Conservation (phyloP, 2,113 vertebrate genomes). For the Prolemur simus region DNA sequence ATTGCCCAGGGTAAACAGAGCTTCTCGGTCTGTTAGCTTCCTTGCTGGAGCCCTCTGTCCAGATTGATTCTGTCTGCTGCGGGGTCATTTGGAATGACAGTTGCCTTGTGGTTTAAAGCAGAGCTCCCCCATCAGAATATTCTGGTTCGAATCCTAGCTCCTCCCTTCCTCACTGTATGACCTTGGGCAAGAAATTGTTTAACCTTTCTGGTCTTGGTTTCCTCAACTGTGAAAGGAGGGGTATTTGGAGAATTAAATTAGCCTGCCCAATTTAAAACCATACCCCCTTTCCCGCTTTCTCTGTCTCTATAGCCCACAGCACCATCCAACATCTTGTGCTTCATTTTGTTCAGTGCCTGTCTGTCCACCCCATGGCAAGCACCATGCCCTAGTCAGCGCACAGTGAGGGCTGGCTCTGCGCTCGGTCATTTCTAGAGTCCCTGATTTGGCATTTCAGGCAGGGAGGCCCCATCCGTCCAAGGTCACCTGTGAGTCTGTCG, state of each 20-base stretch:
- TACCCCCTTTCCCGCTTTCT: background rate
- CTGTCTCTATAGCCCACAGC: background rate
- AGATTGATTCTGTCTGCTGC: background rate
- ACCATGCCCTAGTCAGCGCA: accelerated
- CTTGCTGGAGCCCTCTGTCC: background rate
- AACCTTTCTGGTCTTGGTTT: background rate
- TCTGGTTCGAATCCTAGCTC: background rate
- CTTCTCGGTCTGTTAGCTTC: accelerated
- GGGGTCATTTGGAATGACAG: background rate
- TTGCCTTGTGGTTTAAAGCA: background rate
- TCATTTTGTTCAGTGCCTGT: background rate
- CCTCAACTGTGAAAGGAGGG: background rate
- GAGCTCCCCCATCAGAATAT: background rate
- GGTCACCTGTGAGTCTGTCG: background rate
- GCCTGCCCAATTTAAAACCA: background rate
- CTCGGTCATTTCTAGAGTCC: background rate
- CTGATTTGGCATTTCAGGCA: background rate
- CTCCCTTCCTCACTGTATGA: background rate
- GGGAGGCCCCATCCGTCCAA: background rate
- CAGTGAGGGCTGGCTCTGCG: background rate
- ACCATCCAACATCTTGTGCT: background rate
- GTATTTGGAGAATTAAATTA: constrained; percentile 12
- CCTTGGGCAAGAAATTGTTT: background rate
- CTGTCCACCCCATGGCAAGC: too few species aligned
- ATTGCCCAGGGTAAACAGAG: background rate